phyloP scores from a whole-genome alignment of 2,797 vertebrate genomes.

The Malurus leucopterus region DNA sequence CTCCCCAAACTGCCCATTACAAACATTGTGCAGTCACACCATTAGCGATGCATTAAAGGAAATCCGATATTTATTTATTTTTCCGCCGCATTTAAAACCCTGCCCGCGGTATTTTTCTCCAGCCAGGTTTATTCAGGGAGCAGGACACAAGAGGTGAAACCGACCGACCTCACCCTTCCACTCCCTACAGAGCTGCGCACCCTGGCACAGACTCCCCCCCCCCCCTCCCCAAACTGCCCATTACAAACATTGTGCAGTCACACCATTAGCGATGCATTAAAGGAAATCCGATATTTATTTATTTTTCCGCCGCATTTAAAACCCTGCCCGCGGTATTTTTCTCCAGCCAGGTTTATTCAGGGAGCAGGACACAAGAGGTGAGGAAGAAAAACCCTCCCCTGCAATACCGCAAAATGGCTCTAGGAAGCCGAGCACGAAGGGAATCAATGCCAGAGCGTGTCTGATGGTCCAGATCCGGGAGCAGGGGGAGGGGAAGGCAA shows the following conservation, averaged over 20 bases:
- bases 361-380: background rate
- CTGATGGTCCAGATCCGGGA: background rate
- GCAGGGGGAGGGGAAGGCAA: slow-evolving; percentile 15
- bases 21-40: background rate
- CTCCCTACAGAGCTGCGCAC: background rate
- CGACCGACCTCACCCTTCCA: background rate
- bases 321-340: background rate
- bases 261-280: background rate
- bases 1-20: rapidly evolving
- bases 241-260: background rate
- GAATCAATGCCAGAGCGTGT: background rate
- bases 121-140: slow-evolving; percentile 8
- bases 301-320: background rate
- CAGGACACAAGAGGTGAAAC: background rate
- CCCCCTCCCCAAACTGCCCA: rapidly evolving
- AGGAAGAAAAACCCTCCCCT: background rate
- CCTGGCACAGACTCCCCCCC: too few species aligned
- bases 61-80: slow-evolving; percentile 1
- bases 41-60: background rate
- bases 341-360: slow-evolving; percentile 3
- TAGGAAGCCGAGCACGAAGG: slow-evolving; percentile 10
- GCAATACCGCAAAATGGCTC: slow-evolving; percentile 29
- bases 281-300: background rate
- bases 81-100: background rate
- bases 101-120: background rate